Percentiles rank a stretch among this genome's conserved stretches.
phyloP scores from a whole-genome alignment of 2,888 invertebrate species.

The Coleophora flavipennella region DNA sequence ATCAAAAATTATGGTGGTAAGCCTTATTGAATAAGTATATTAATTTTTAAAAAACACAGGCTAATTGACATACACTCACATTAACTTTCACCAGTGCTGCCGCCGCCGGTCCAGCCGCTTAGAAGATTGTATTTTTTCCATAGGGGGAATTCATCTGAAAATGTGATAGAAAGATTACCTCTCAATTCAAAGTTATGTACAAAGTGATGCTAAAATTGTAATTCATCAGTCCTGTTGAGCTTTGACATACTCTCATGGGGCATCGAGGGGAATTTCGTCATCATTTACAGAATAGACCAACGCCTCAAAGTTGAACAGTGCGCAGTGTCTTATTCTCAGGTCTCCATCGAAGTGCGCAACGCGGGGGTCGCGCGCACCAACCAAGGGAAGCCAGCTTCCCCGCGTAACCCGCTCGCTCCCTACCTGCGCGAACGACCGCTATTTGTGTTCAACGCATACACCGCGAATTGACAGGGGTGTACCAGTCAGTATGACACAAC shows the following conservation, averaged over 20 bases:
- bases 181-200: neutral
- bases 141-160: neutral
- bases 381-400: neutral
- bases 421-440: too few species aligned
- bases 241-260: constrained; percentile 26
- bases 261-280: constrained; percentile 24
- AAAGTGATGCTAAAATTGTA: neutral
- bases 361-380: neutral
- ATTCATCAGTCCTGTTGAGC: constrained; percentile 27
- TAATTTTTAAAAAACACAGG: constrained; percentile 8
- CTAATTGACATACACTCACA: neutral
- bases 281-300: constrained; percentile 13
- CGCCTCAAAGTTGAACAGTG: too few species aligned
- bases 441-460: too few species aligned
- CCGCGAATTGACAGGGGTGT: too few species aligned
- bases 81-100: neutral
- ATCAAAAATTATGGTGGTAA: too few species aligned
- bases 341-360: too few species aligned
- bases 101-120: neutral
- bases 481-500: too few species aligned
- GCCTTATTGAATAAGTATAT: too few species aligned
- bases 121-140: neutral
- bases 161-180: neutral
- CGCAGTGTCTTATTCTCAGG: too few species aligned
- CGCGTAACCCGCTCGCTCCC: neutral